phyloP scores from a whole-genome alignment of 92 coral and sea anemone genomes.

The Actinernus sp. region DNA sequence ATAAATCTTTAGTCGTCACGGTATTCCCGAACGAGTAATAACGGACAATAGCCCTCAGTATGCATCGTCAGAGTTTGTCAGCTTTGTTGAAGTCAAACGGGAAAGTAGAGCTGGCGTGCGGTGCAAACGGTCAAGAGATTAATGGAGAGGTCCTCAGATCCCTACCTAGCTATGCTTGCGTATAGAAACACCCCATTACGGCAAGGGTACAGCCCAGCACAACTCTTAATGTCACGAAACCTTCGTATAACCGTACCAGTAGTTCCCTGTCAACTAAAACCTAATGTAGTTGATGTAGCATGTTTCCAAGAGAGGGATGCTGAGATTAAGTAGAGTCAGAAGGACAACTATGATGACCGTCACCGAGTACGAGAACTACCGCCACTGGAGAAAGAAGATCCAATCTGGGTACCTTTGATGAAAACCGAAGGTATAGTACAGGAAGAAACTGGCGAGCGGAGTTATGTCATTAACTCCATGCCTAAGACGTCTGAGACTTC shows the following conservation, averaged over 20 bases:
- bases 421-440: conserved; percentile 26
- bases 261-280: conserved; percentile 25
- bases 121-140: conserved; percentile 35
- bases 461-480: conserved; percentile 32
- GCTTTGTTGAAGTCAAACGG: background rate
- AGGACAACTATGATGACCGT: conserved; percentile 32
- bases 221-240: conserved; percentile 41
- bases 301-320: conserved; percentile 12
- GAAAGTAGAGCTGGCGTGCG: background rate
- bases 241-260: conserved; percentile 30
- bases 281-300: conserved; percentile 10
- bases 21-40: conserved; percentile 30
- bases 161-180: conserved; percentile 28
- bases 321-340: conserved; percentile 15
- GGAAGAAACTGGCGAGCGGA: too few relatives aligned
- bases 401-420: too few relatives aligned
- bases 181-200: conserved; percentile 22
- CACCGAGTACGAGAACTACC: too few relatives aligned
- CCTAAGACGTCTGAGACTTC: too few relatives aligned
- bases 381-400: too few relatives aligned
- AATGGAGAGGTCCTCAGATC: conserved; percentile 28
- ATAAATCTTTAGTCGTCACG: conserved; percentile 40
- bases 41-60: conserved; percentile 34
- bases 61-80: conserved; percentile 6
- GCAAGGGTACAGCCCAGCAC: conserved; percentile 34